Evolutionary conservation across 2,888 invertebrate species (phyloP).

Genomic region (Thysanoteuthis rhombus): DNA sequence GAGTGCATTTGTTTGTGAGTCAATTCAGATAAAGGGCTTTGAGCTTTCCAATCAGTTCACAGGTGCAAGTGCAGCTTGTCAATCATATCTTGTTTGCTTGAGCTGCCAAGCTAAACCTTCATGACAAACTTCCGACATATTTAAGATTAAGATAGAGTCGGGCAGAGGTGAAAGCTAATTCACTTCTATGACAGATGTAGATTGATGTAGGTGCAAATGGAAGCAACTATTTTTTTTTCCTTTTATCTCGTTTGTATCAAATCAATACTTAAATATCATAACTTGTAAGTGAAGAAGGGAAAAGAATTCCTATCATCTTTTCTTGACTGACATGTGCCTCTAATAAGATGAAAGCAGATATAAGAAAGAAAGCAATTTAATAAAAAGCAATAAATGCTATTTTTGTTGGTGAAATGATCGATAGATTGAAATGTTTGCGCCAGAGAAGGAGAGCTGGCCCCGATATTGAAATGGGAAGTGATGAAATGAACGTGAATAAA

Average conservation of each 20-base stretch:
- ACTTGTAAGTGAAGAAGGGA: not conserved
- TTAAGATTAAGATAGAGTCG: not conserved
- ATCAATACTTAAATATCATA: not conserved
- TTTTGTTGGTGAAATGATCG: not conserved
- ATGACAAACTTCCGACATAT: no score
- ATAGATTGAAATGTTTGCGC: not conserved
- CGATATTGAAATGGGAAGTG: not conserved
- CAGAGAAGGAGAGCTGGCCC: not conserved
- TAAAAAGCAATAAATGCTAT: not conserved
- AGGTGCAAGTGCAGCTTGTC: no score
- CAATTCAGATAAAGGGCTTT: no score
- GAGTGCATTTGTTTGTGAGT: no score
- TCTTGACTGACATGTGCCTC: not conserved
- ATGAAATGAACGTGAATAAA: not conserved
- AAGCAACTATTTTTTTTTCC: not conserved
- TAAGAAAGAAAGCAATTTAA: not conserved
- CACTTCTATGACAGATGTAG: not conserved
- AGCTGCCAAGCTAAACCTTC: no score
- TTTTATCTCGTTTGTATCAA: not conserved
- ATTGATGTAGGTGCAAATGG: not conserved
- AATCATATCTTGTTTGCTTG: no score
- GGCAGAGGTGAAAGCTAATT: not conserved
- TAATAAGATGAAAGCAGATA: not conserved
- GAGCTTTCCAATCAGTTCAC: no score
- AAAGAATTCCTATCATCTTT: not conserved